phyloP scores from a whole-genome alignment of 2,797 vertebrate genomes.

The Brachyrhaphis roseni region DNA sequence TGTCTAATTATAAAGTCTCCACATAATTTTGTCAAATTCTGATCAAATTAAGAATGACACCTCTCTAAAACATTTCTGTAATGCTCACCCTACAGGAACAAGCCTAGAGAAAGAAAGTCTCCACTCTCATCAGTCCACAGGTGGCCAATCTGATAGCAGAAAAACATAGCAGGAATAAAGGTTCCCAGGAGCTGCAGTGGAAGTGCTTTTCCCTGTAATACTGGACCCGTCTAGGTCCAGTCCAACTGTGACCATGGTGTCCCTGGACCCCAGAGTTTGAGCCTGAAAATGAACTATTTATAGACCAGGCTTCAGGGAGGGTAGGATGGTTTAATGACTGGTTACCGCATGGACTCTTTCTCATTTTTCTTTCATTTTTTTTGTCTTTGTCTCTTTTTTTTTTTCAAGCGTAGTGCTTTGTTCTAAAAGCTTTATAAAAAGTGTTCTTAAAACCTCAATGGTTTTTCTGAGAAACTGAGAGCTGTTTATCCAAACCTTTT shows the following conservation, averaged over 20 bases:
- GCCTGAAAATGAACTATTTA: conserved; percentile 7
- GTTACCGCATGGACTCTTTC: neutral
- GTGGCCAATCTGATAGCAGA: neutral
- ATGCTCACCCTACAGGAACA: neutral
- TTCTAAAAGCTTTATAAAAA: no score
- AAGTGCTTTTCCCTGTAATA: neutral
- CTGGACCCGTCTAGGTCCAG: neutral
- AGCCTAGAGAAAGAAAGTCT: neutral
- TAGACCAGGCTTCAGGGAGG: neutral
- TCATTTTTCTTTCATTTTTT: neutral
- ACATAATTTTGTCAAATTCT: neutral
- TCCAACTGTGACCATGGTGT: neutral
- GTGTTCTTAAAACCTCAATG: neutral
- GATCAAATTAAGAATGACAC: neutral
- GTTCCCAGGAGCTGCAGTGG: neutral
- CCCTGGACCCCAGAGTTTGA: neutral
- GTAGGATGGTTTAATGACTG: neutral
- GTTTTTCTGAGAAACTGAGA: neutral
- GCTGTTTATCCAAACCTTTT: neutral
- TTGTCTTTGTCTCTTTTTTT: neutral
- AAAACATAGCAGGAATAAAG: neutral
- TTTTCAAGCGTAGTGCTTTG: neutral
- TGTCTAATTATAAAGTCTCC: neutral
- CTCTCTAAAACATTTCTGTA: neutral
- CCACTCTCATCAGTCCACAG: neutral